Percentiles rank a stretch among this genome's conserved stretches.
These are phyloP conservation scores for Willisornis vidua DNA, from an alignment of 2,113 vertebrate species.

Conservation along the genomic window DNA sequence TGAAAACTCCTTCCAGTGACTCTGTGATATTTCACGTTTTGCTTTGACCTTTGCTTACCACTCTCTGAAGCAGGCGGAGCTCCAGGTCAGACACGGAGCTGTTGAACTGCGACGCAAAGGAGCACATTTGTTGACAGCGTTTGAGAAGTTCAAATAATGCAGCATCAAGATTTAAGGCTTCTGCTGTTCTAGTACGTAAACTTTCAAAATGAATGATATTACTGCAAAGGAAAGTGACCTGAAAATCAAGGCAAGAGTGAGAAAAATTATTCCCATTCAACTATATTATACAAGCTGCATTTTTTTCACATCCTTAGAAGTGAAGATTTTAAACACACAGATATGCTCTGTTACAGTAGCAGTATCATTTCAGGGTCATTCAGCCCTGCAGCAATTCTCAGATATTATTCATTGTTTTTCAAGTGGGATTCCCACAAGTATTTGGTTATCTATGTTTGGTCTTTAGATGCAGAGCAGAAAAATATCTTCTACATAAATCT, in stretches of 20 bases:
- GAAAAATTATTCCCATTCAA: background rate
- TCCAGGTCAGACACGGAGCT: constrained; percentile 92
- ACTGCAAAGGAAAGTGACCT: constrained; percentile 96
- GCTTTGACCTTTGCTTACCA: constrained; percentile 79
- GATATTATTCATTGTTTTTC: background rate
- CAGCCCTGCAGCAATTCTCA: background rate
- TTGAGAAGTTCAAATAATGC: constrained; percentile 94
- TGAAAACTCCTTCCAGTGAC: background rate
- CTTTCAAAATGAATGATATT: constrained; percentile 97
- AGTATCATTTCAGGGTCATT: background rate
- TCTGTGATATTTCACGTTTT: fast-evolving
- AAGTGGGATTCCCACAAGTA: background rate
- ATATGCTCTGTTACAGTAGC: background rate
- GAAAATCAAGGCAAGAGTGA: background rate
- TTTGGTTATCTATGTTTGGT: background rate
- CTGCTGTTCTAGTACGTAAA: constrained; percentile 90
- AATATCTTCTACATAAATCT: background rate
- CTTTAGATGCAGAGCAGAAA: background rate
- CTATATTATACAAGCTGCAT: background rate
- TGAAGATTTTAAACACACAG: background rate
- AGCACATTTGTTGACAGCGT: constrained; percentile 95
- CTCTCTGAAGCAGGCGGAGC: constrained; percentile 90
- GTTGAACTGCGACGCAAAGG: constrained; percentile 94
- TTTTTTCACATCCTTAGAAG: background rate
- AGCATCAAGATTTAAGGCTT: constrained; percentile 90